Evolutionary conservation across 1,140 invertebrate species (phyloP).

Genomic region (Prorops nasuta): DNA sequence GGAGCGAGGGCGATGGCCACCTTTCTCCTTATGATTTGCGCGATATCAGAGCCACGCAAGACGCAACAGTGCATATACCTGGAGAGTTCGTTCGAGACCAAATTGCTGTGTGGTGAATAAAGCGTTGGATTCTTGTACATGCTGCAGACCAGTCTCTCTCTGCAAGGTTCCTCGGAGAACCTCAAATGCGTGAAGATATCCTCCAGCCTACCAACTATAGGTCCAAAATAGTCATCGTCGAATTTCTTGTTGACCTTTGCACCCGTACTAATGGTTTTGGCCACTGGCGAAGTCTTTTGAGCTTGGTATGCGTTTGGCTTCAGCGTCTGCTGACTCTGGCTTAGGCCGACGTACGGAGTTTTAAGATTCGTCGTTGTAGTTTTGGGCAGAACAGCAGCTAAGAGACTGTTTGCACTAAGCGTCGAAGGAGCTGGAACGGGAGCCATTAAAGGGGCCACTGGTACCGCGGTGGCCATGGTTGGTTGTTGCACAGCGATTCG

Average conservation of each 20-base stretch:
- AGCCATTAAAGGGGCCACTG: neutral
- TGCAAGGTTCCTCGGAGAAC: conserved; percentile 67
- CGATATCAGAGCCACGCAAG: neutral
- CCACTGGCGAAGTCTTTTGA: conserved; percentile 7
- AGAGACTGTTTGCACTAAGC: neutral
- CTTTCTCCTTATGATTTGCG: conserved; percentile 43
- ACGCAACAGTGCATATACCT: conserved; percentile 63
- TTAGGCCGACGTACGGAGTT: conserved; percentile 10
- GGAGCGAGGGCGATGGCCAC: conserved; percentile 32
- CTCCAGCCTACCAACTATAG: conserved; percentile 72
- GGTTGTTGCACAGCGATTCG: conserved; percentile 14
- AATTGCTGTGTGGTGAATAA: conserved; percentile 79
- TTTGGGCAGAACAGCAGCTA: no score
- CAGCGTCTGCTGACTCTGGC: neutral
- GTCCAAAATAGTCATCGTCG: conserved; percentile 76
- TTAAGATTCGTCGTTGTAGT: conserved; percentile 10
- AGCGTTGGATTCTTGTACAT: conserved; percentile 77
- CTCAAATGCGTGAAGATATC: conserved; percentile 69
- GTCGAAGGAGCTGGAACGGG: conserved; percentile 2
- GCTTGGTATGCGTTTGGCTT: conserved; percentile 17
- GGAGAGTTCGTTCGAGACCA: conserved; percentile 79
- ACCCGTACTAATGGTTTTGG: conserved; percentile 2
- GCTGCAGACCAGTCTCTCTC: conserved; percentile 74
- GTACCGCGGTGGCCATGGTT: neutral
- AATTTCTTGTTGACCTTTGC: conserved; percentile 11